A percentile compares a stretch with the other conserved stretches of the same genome.
phyloP scores from a whole-genome alignment of 2,113 vertebrate genomes.

The Dasyprocta punctata region DNA sequence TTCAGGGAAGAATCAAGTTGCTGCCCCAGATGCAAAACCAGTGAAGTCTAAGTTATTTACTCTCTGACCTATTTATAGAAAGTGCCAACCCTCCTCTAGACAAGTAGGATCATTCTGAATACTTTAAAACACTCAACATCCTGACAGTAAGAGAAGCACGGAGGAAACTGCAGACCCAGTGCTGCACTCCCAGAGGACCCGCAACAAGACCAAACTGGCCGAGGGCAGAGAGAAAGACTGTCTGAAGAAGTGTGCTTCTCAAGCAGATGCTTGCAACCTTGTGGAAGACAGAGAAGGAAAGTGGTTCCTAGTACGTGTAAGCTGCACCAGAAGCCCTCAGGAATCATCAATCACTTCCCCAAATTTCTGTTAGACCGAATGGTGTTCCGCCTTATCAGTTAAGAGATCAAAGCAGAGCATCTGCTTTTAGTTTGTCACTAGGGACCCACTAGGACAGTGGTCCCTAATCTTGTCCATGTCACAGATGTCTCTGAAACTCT shows the following conservation, averaged over 20 bases:
- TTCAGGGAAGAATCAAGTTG: neutral
- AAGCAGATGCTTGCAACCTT: neutral
- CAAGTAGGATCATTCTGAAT: neutral
- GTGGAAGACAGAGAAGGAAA: neutral
- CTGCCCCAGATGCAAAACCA: neutral
- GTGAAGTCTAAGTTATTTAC: neutral
- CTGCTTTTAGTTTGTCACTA: neutral
- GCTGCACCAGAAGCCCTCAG: neutral
- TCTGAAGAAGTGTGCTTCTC: neutral
- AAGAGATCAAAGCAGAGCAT: neutral
- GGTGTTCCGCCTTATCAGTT: neutral
- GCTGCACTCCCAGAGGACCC: neutral
- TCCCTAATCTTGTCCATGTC: neutral
- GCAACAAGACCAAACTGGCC: neutral
- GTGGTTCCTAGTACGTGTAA: neutral
- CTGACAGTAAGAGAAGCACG: neutral
- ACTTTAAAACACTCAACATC: neutral
- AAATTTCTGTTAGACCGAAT: neutral
- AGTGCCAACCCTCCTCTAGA: neutral
- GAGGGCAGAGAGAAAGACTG: neutral
- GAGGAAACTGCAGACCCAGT: neutral
- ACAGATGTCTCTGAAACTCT: neutral
- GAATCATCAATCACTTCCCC: neutral
- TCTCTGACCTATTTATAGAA: neutral
- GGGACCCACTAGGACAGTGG: neutral